Base-by-base conservation (phyloP, 1,140 invertebrate species). In the Eciton burchellii region DNA sequence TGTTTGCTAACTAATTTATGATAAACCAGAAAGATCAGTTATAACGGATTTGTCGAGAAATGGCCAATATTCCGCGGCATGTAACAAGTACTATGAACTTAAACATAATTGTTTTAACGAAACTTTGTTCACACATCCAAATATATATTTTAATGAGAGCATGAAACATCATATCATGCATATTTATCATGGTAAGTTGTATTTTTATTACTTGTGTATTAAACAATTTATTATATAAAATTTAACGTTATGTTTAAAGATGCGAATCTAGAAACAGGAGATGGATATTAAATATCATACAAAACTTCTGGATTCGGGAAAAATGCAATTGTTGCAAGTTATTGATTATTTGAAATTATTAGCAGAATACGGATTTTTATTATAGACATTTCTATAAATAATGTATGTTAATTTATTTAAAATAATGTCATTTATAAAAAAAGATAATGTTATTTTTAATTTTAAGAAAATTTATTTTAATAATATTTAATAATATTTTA, bases 81-180 rank as follows among this genome's bases (percentile, higher is more conserved):
- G 98, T 93, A 96, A 96, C 65, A 96, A 96, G 89, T 98, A 97
- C 91, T 99, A 99, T 95, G 97, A 98, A 94, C 92, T 96, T 19
- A 95, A 95, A 0, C 97, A 99, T 90, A 95, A 95, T 84, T 93
- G 94, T 45, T 92, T 94, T 63, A 92, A 95, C 14, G 95, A 96
- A 26, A 94, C 93, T 43, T 95, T 95, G 0, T 96, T 99, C 52
- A 96, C 97, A 89, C 98, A 99, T 95, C 99, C 99, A 0, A 99
- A 99, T 95, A 96, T 97, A 83, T 99, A 97, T 93, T 99, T 97
- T 92, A 95, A 96, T 89, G 96, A 98, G 90, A 98, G 97, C 93
- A 96, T 97, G 85, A 96, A 95, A 77, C 82, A 95, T 24, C 49
- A n/a, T 66, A 24, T 8, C n/a, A 41, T 14, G 12, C 0, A 54